Base-by-base conservation (phyloP, 2,888 invertebrate genomes). In the Bembecia ichneumoniformis region DNA sequence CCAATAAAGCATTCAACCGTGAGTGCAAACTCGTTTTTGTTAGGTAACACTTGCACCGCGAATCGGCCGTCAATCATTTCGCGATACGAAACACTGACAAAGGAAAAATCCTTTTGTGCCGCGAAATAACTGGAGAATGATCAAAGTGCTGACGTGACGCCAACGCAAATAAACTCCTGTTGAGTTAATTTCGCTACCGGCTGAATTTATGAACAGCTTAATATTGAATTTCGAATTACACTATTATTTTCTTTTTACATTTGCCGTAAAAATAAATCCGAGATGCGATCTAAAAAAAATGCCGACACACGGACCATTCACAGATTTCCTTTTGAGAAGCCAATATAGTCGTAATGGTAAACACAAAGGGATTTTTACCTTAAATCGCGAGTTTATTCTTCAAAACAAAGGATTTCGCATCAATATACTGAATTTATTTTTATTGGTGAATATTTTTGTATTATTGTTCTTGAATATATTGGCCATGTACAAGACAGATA, bases 21-120 rank as follows among this genome's bases (percentile, higher is more conserved):
- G 16, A 16, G 3, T 15, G 52, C 35, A 52, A 51, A 45, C 47
- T 4, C 13, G 43, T 11, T 9, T 46, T 36, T 13, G 43, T 47
- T 20, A 16, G 16, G 51, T 46, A 54, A 43, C 43, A 17, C 43
- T 75, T 80, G 76, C 77, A 73, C 58, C 74, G 71, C 75, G 75
- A 77, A 77, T 77, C 78, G 72, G 64, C 74, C 74, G 84, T 84
- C 84, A 84, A 82, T 84, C 84, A 83, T 80, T 64, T 64, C 69
- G 74, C 78, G 80, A 81, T 76, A 68, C 69, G 72, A 68, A n/a
- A 65, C 64, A 62, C 69, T 81, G 81, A 82, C 82, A 82, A 82
- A 83, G 81, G 82, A 83, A 83, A 83, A 82, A 83, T 84, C 81
- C 80, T 78, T 81, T 74, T 72, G 70, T 67, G 71, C 63, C 69